Evolutionary conservation across 2,113 vertebrate species (phyloP).

Genomic region (Phalacrocorax pelagicus): DNA sequence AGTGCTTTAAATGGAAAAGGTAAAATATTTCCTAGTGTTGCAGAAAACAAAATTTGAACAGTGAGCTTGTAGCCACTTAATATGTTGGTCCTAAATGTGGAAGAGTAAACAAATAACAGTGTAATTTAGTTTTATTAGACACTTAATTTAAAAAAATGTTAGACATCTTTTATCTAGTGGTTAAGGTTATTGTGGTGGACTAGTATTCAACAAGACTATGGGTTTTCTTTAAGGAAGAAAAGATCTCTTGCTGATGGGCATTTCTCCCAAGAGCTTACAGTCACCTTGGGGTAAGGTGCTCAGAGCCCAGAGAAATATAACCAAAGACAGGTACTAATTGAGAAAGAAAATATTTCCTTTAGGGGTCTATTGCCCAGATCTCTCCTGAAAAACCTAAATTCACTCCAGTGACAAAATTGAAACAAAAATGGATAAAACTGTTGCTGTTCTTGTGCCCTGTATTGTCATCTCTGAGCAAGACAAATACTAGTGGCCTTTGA

Average conservation of each 20-base stretch:
- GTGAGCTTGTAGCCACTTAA: neutral
- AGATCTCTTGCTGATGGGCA: neutral
- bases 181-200: neutral
- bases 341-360: neutral
- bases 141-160: neutral
- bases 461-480: neutral
- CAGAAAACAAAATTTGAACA: neutral
- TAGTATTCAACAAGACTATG: neutral
- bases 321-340: neutral
- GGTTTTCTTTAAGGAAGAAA: neutral
- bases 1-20: neutral
- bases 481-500: neutral
- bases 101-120: neutral
- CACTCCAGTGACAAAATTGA: neutral
- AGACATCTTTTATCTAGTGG: neutral
- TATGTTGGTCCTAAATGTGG: neutral
- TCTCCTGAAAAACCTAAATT: neutral
- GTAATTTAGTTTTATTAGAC: neutral
- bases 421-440: neutral
- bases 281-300: neutral
- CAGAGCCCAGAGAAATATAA: neutral
- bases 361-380: neutral
- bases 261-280: neutral
- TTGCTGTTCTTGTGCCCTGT: neutral
- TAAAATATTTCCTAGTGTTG: neutral